phyloP scores from a whole-genome alignment of 2,113 vertebrate genomes.

The Rhadina sibilatrix region DNA sequence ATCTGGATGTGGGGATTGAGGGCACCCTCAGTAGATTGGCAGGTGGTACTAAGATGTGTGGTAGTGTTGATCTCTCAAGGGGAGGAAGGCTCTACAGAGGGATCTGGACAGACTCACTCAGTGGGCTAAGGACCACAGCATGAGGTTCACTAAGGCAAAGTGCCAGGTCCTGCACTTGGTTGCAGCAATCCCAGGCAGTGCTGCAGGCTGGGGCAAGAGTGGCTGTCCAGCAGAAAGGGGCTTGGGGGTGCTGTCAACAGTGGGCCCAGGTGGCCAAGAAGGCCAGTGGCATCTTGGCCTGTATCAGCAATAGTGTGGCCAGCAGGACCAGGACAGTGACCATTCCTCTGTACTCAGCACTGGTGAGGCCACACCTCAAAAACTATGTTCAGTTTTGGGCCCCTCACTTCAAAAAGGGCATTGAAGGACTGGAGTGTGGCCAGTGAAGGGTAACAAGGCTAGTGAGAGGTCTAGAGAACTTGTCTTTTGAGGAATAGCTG shows the following conservation, averaged over 20 bases:
- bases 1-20: neutral
- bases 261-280: neutral
- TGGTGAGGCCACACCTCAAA: neutral
- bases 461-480: fast-evolving
- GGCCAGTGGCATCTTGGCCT: neutral
- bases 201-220: neutral
- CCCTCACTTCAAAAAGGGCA: neutral
- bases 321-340: neutral
- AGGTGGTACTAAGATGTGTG: neutral
- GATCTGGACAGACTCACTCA: neutral
- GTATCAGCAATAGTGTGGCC: neutral
- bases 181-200: fast-evolving
- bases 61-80: fast-evolving
- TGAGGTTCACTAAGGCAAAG: neutral
- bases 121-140: neutral
- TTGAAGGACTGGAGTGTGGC: neutral
- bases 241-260: neutral
- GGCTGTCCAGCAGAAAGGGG: neutral
- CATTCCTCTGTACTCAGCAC: neutral
- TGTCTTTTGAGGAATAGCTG: neutral
- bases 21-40: neutral
- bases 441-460: neutral
- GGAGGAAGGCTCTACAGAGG: neutral
- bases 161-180: neutral
- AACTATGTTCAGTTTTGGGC: fast-evolving